A percentile compares a stretch with the other conserved stretches of the same genome.
phyloP scores from a whole-genome alignment of 2,888 invertebrate species.

The Caenorhabditis japonica region DNA sequence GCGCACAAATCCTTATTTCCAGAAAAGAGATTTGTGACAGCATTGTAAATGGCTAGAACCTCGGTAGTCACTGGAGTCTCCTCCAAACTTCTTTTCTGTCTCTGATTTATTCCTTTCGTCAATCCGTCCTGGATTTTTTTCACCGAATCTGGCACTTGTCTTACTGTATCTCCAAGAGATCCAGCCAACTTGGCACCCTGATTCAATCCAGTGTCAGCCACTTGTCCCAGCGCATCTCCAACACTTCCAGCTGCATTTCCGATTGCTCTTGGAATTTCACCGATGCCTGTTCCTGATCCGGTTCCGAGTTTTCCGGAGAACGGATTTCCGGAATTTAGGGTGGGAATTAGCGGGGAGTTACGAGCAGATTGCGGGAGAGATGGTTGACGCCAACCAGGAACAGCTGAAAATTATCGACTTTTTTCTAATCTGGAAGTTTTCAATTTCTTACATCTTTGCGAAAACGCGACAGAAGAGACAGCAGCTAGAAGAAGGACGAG shows the following conservation, averaged over 20 bases:
- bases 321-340: neutral
- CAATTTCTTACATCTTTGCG: slow-evolving; percentile 2
- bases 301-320: slow-evolving; percentile 8
- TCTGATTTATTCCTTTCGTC: slow-evolving; percentile 1
- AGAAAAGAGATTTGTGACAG: neutral
- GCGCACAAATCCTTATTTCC: slow-evolving; percentile 12
- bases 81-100: neutral
- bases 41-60: slow-evolving; percentile 11
- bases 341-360: too few relatives aligned
- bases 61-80: slow-evolving; percentile 5
- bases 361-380: neutral
- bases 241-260: slow-evolving; percentile 36
- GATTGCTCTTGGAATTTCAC: slow-evolving; percentile 32
- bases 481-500: neutral
- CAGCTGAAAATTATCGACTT: slow-evolving; percentile 2
- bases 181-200: slow-evolving; percentile 26
- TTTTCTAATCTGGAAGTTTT: neutral
- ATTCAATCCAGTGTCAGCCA: slow-evolving; percentile 27
- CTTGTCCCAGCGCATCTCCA: slow-evolving; percentile 30
- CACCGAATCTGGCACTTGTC: slow-evolving; percentile 1
- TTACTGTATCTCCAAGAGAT: slow-evolving; percentile 32
- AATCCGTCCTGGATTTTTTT: slow-evolving; percentile 2
- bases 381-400: slow-evolving; percentile 20
- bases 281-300: slow-evolving; percentile 34
- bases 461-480: neutral